These are phyloP conservation scores for Tridacna gigas DNA, from an alignment of 2,888 invertebrate species.

Conservation along the genomic window DNA sequence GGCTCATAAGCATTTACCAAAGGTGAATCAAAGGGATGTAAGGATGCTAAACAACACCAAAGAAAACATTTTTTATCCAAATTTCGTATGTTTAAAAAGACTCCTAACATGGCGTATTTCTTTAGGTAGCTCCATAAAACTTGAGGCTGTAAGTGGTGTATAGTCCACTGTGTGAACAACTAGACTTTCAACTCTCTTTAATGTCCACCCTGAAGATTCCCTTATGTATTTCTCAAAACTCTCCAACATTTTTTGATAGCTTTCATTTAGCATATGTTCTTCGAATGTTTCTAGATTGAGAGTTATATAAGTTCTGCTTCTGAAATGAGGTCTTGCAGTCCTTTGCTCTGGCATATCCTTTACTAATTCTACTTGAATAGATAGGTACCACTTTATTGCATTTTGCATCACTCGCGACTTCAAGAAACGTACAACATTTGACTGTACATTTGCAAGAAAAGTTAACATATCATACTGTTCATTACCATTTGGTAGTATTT, in stretches of 20 bases:
- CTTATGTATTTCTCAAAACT: conserved; percentile 58
- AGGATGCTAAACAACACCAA: conserved; percentile 45
- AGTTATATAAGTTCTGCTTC: conserved; percentile 21
- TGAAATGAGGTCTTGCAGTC: conserved; percentile 32
- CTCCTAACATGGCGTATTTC: conserved; percentile 11
- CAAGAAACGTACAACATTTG: conserved; percentile 25
- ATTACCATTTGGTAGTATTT: background rate
- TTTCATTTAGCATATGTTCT: conserved; percentile 43
- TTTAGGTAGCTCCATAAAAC: conserved; percentile 44
- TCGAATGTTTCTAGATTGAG: conserved; percentile 32
- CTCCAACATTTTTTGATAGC: conserved; percentile 60
- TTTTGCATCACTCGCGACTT: conserved; percentile 21
- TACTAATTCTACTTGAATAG: conserved; percentile 46
- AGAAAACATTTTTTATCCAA: conserved; percentile 48
- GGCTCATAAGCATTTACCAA: conserved; percentile 37
- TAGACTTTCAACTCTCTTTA: conserved; percentile 46
- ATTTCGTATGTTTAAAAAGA: conserved; percentile 50
- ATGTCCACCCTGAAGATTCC: conserved; percentile 62
- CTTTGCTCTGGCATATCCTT: conserved; percentile 30
- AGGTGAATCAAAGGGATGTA: conserved; percentile 41
- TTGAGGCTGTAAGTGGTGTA: conserved; percentile 48
- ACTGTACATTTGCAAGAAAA: conserved; percentile 41
- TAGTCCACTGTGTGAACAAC: conserved; percentile 49
- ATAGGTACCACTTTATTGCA: conserved; percentile 58
- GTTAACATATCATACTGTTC: conserved; percentile 47